Conservation (phyloP, 2,113 vertebrate genomes). For the Hyperoodon ampullatus region DNA sequence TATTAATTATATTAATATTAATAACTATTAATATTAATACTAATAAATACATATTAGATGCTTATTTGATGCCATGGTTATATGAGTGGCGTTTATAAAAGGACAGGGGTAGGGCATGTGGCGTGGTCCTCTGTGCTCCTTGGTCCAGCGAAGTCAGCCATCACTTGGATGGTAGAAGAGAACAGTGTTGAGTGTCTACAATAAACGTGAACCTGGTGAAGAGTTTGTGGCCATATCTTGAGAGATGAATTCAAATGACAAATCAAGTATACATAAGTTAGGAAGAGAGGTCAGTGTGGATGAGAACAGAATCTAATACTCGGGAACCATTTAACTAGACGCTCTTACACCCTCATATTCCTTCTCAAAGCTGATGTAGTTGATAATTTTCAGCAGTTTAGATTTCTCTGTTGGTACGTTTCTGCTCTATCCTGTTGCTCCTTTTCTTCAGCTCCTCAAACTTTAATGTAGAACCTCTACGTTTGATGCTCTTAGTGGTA, state of each 20-base stretch:
- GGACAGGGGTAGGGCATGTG: no score
- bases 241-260: conserved; percentile 7
- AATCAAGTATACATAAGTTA: background rate
- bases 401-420: background rate
- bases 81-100: background rate
- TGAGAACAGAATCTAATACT: background rate
- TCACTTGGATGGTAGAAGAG: background rate
- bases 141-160: background rate
- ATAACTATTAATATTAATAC: no score
- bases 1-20: no score
- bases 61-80: background rate
- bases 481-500: background rate
- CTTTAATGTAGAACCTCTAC: background rate
- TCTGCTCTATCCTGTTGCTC: background rate
- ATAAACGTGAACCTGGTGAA: background rate
- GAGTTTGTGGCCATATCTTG: background rate
- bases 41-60: background rate
- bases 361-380: background rate
- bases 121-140: background rate
- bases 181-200: background rate
- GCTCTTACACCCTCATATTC: background rate
- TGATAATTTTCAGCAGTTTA: background rate
- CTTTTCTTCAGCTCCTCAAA: background rate
- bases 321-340: background rate
- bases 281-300: background rate